These are phyloP conservation scores for Stomorhina lunata DNA, from an alignment of 2,888 invertebrate species.

Conservation along the genomic window DNA sequence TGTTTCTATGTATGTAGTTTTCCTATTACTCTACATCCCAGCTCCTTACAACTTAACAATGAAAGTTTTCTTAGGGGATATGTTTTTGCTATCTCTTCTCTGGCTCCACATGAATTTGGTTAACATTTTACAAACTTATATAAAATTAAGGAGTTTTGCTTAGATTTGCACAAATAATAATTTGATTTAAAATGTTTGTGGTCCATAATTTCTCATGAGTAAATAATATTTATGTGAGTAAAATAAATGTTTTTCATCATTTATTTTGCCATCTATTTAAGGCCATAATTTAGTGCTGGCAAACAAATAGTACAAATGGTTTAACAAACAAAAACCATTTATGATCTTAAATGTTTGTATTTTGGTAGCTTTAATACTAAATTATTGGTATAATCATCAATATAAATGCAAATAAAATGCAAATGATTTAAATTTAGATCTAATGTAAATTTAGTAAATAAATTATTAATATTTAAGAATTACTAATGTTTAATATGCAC, in stretches of 20 bases:
- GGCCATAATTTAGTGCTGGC: slow-evolving; percentile 13
- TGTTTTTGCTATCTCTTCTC: neutral
- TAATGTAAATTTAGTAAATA: neutral
- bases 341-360: neutral
- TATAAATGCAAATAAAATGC: neutral
- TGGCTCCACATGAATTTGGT: neutral
- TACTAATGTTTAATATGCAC: too few relatives aligned
- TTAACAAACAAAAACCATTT: neutral
- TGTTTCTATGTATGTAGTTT: neutral
- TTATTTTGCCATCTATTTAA: slow-evolving; percentile 3
- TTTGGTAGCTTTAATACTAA: neutral
- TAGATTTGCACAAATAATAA: slow-evolving; percentile 56
- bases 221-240: slow-evolving; percentile 51
- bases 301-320: neutral
- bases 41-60: neutral
- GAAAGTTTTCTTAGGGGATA: slow-evolving; percentile 36
- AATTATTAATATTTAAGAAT: too few relatives aligned
- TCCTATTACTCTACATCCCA: neutral
- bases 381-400: neutral
- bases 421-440: neutral
- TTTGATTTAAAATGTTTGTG: slow-evolving; percentile 63
- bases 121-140: neutral
- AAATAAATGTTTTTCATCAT: slow-evolving; percentile 24
- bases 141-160: slow-evolving; percentile 17
- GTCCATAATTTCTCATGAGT: slow-evolving; percentile 63